Conservation (phyloP, 2,888 invertebrate species). For the Scaptodrosophila latifasciaeformis region DNA sequence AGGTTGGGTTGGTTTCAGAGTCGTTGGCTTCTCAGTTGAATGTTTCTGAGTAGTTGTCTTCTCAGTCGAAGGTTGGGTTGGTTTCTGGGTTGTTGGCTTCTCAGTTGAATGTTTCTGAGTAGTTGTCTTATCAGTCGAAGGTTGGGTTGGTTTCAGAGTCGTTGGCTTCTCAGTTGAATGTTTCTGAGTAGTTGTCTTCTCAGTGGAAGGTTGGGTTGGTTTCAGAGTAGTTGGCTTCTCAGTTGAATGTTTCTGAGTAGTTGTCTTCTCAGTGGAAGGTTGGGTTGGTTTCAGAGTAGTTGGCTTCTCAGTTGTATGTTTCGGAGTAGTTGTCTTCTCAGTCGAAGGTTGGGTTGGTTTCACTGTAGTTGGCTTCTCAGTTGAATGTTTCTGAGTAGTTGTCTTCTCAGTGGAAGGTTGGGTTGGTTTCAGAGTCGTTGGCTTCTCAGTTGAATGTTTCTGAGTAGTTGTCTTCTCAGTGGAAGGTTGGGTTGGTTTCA, state of each 20-base stretch:
- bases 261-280: too few relatives aligned
- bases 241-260: neutral
- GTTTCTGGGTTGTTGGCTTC: neutral
- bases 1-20: neutral
- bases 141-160: too few relatives aligned
- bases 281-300: neutral
- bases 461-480: too few relatives aligned
- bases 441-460: conserved; percentile 1
- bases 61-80: neutral
- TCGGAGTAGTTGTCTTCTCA: neutral
- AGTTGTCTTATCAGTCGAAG: neutral
- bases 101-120: neutral
- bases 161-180: too few relatives aligned
- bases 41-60: neutral
- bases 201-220: neutral
- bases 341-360: neutral
- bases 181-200: neutral
- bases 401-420: conserved; percentile 1
- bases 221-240: neutral
- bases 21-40: neutral
- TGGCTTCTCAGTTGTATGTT: neutral
- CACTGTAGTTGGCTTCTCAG: neutral
- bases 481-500: too few relatives aligned
- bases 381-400: neutral
- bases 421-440: neutral